Percentiles rank a stretch among this genome's conserved stretches.
Conservation (phyloP, 2,797 vertebrate genomes). For the Emys orbicularis region DNA sequence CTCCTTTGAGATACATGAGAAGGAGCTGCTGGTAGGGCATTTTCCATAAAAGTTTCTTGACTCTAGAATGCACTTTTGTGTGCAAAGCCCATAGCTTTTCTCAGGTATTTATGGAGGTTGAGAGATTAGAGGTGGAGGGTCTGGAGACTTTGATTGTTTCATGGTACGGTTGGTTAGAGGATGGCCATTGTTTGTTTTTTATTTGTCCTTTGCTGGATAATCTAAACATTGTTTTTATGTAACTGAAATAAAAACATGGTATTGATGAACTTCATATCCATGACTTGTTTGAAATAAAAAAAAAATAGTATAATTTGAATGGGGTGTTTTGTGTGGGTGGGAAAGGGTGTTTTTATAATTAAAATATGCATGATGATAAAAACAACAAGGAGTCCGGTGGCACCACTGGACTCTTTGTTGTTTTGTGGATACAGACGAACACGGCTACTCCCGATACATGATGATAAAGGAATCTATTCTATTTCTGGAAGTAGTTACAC, state of each 20-base stretch:
- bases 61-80: rapidly evolving
- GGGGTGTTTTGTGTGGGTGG: background rate
- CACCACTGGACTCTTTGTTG: too few species aligned
- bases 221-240: background rate
- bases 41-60: background rate
- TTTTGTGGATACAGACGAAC: too few species aligned
- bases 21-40: background rate
- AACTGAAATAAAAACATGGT: background rate
- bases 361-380: background rate
- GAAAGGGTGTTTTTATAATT: background rate
- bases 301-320: background rate
- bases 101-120: background rate
- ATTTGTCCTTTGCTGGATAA: background rate
- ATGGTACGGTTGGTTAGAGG: background rate
- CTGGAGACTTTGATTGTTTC: background rate
- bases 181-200: background rate
- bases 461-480: background rate
- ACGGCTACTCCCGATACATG: too few species aligned
- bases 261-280: background rate
- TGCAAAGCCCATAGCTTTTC: background rate
- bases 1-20: background rate
- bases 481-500: background rate
- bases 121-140: background rate
- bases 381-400: too few species aligned
- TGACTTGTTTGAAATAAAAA: background rate